Evolutionary conservation across 2,888 invertebrate genomes (phyloP).

Genomic region (Megaustenia siamemsis): DNA sequence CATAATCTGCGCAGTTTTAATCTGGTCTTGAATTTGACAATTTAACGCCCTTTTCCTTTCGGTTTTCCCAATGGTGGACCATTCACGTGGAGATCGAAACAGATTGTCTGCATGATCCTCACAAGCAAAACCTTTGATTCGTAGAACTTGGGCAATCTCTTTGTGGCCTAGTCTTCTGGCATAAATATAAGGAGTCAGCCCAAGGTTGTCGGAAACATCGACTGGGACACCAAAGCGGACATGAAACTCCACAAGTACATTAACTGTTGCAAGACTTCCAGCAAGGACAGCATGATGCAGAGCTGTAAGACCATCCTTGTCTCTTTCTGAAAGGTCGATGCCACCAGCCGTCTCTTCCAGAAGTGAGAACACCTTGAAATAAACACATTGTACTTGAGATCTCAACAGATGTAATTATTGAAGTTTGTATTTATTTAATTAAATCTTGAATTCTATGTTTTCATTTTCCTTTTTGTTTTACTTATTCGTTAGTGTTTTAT

Average conservation of each 20-base stretch:
- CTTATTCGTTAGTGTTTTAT: too few relatives aligned
- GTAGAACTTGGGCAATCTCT: constrained; percentile 44
- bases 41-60: constrained; percentile 64
- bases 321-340: constrained; percentile 70
- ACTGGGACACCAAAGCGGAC: constrained; percentile 70
- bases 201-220: constrained; percentile 73
- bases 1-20: constrained; percentile 56
- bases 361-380: constrained; percentile 57
- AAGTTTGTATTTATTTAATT: too few relatives aligned
- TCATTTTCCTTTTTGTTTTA: too few relatives aligned
- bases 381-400: too few relatives aligned
- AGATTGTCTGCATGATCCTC: constrained; percentile 53
- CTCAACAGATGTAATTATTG: too few relatives aligned
- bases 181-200: constrained; percentile 74
- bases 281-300: constrained; percentile 73
- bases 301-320: constrained; percentile 71
- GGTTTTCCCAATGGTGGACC: constrained; percentile 70
- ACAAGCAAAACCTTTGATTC: constrained; percentile 48
- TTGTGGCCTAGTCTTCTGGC: constrained; percentile 71
- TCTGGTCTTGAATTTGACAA: constrained; percentile 56
- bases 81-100: constrained; percentile 69
- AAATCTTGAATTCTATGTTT: too few relatives aligned
- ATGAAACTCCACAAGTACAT: constrained; percentile 65
- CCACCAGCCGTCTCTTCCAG: constrained; percentile 70
- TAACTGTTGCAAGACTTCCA: constrained; percentile 66